Base-by-base conservation (phyloP, 1,140 invertebrate species). In the Aphelenchoides besseyi region DNA sequence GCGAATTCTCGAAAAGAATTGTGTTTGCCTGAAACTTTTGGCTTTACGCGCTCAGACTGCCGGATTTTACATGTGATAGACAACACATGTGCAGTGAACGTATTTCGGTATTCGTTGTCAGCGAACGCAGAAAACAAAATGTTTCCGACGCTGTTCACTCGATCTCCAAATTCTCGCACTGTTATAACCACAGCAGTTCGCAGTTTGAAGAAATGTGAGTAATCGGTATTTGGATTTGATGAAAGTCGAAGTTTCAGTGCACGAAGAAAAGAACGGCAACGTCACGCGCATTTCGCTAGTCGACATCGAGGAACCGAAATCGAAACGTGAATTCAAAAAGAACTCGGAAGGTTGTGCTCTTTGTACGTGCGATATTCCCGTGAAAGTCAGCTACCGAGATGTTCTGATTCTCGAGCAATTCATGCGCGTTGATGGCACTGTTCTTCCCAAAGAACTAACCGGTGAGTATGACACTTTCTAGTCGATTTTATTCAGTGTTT, bases 381-480 rank as follows among this genome's bases (percentile, higher is more conserved):
- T 79, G 5, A 77, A 81, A 55, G 61, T 83, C 32, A 67, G 36
- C 12, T 83, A 79, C 48, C 61, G 63, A 26, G 82, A 83, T 68
- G 82, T 83, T 18, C 67, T 83, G 16, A 81, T 83, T 68, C 63
- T 83, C 63, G 82, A 83, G 36, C 82, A 83, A 67, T 83, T 83
- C 64, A 83, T 83, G 82, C 79, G 82, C 12, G 73, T 69, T 35
- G 82, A 83, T 72, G 82, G 82, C 8, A 84, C 82, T n/a, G 82
- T 83, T 33, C 64, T 83, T 1, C 82, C 82, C 2, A 66, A 63
- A 26, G 72, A 83, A 55, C 61, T 85, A n/a, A 84, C 82, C 12
- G 82, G 77, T 78, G 23, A 76, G 33, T 28, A 48, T 48, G 41
- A 48, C 12, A 48, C 41, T 48, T 48, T 48, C 41, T 74, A 2